Base-by-base conservation (phyloP, 1,140 invertebrate species). In the Pseudomyrmex concolor region DNA sequence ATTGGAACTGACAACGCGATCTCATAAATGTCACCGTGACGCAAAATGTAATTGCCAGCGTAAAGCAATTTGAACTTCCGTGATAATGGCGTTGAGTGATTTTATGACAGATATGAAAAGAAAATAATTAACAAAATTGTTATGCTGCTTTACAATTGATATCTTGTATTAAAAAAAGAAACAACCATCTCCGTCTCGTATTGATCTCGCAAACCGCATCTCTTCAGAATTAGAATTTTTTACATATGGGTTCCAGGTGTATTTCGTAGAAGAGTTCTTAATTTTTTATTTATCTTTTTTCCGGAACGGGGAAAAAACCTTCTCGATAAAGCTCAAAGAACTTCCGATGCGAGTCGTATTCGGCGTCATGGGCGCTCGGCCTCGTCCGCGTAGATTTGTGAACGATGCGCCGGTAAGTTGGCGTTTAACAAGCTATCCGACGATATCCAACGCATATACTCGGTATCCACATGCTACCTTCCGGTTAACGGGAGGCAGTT, bases 361-460 rank as follows among this genome's bases (percentile, higher is more conserved):
- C 64, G 54, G 55, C n/a, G 54, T 68, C 64, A 13, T 70, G 54
- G 54, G 25, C 48, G 34, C 67, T 34, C 74, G 43, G 25, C 25
- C 54, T 48, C 15, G 45, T 34, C 34, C 34, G 13, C 62, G 51
- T 15, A 50, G 7, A 5, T 13, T 34, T 34, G 50, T 76, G 80
- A 74, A 50, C 70, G 71, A 74, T 74, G 59, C 45, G 59, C 50
- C 43, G 50, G 72, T 84, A 87, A 88, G 84, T 83, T 85, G 87
- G 74, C 86, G 78, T 88, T 88, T 88, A 88, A 88, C 86, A 77
- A 85, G 86, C 86, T 88, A 83, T 85, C 76, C 87, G 63, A 15
- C 5, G 15, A 71, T 81, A 68, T 78, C 81, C 54, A 64, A 17
- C 10, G 22, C 54, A 54, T 34, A 34, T 62, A 22, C 59, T 57